A percentile compares a stretch with the other conserved stretches of the same genome.
Evolutionary conservation across 2,113 vertebrate genomes (phyloP).

Genomic region (Rhinolophus ferrumequinum): DNA sequence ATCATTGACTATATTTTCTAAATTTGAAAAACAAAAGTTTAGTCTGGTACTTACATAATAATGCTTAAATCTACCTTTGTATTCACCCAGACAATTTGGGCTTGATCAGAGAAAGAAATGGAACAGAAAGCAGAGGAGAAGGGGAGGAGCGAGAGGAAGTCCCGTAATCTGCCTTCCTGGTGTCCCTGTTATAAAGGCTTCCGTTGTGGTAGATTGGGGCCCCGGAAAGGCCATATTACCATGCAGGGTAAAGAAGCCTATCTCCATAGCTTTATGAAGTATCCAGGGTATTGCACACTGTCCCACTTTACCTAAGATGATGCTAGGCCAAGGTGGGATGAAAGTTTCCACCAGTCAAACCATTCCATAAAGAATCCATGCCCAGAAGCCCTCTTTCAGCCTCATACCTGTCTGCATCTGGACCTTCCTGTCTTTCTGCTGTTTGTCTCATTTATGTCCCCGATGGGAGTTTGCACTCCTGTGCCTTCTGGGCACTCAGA

Average conservation of each 20-base stretch:
- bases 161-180: not conserved
- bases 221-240: not conserved
- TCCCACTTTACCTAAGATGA: not conserved
- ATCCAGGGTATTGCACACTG: not conserved
- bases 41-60: not conserved
- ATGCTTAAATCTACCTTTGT: not conserved
- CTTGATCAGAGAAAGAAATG: not conserved
- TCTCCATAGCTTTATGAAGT: not conserved
- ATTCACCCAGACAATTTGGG: not conserved
- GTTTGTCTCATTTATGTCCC: not conserved
- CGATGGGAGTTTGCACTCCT: not conserved
- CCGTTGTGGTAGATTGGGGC: too few relatives aligned
- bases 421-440: not conserved
- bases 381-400: not conserved
- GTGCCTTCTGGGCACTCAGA: not conserved
- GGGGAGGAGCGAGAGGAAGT: not conserved
- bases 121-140: not conserved
- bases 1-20: not conserved
- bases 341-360: not conserved
- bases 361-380: not conserved
- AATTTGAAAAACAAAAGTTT: not conserved
- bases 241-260: not conserved
- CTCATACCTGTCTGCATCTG: accelerated
- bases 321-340: not conserved
- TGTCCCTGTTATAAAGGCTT: not conserved